Percentiles rank a stretch among this genome's conserved stretches.
Conservation (phyloP, 2,113 vertebrate species). For the Catharus fuscescens region DNA sequence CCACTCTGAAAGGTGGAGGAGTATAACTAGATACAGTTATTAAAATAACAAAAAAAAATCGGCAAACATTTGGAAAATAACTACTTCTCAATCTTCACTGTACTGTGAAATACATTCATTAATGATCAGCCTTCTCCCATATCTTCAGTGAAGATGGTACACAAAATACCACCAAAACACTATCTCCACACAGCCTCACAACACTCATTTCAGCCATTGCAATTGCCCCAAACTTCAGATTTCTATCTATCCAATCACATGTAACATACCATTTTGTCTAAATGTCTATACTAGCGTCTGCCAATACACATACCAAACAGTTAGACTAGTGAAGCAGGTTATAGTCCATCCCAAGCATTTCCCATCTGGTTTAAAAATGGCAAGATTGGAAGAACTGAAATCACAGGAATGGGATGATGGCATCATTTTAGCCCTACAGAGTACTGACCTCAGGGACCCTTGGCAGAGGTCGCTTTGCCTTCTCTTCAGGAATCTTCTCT, state of each 20-base stretch:
- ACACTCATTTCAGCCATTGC: not conserved
- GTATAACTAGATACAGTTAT: not conserved
- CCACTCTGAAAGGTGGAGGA: not conserved
- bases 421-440: not conserved
- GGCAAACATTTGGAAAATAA: not conserved
- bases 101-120: not conserved
- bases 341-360: not conserved
- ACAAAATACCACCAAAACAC: not conserved
- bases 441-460: constrained; percentile 89
- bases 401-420: not conserved
- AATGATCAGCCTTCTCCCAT: not conserved
- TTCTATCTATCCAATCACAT: not conserved
- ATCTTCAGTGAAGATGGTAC: not conserved
- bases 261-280: not conserved
- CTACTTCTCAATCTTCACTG: not conserved
- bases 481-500: constrained; percentile 87
- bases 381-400: not conserved
- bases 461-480: constrained; percentile 78
- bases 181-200: not conserved
- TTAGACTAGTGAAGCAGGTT: not conserved
- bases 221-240: not conserved
- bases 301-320: not conserved
- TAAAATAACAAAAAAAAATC: not conserved
- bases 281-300: not conserved
- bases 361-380: not conserved